These are phyloP conservation scores for Chiridota heheva DNA, from an alignment of 35 echinoderm and acorn worm genomes.

Conservation along the genomic window DNA sequence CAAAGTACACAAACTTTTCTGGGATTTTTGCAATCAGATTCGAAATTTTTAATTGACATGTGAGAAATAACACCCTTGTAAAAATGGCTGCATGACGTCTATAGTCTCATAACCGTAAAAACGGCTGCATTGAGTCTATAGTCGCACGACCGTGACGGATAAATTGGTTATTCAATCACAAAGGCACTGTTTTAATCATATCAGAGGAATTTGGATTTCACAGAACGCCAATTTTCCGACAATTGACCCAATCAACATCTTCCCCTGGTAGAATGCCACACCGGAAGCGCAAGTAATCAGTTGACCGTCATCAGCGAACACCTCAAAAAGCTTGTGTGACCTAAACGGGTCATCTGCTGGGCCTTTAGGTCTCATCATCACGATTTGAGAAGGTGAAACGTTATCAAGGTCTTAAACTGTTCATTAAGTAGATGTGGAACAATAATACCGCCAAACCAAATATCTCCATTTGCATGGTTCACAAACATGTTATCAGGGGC, in stretches of 20 bases:
- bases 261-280: neutral
- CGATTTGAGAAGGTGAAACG: neutral
- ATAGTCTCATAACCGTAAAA: too few relatives aligned
- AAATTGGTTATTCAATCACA: too few relatives aligned
- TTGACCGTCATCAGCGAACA: conserved; percentile 19
- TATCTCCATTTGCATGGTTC: neutral
- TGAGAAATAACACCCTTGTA: too few relatives aligned
- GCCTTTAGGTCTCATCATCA: neutral
- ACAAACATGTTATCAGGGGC: conserved; percentile 10
- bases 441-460: conserved; percentile 2
- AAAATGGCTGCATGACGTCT: too few relatives aligned
- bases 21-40: too few relatives aligned
- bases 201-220: too few relatives aligned
- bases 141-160: too few relatives aligned
- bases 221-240: conserved; percentile 29
- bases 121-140: too few relatives aligned
- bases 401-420: conserved; percentile 1
- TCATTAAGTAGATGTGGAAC: neutral
- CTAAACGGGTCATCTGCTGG: conserved; percentile 10
- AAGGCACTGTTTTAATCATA: too few relatives aligned
- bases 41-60: too few relatives aligned
- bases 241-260: conserved; percentile 29
- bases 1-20: too few relatives aligned
- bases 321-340: conserved; percentile 13
- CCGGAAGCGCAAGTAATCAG: neutral